A percentile compares a stretch with the other conserved stretches of the same genome.
These are phyloP conservation scores for Tanytarsus gracilentus DNA, from an alignment of 2,888 invertebrate species.

Conservation along the genomic window DNA sequence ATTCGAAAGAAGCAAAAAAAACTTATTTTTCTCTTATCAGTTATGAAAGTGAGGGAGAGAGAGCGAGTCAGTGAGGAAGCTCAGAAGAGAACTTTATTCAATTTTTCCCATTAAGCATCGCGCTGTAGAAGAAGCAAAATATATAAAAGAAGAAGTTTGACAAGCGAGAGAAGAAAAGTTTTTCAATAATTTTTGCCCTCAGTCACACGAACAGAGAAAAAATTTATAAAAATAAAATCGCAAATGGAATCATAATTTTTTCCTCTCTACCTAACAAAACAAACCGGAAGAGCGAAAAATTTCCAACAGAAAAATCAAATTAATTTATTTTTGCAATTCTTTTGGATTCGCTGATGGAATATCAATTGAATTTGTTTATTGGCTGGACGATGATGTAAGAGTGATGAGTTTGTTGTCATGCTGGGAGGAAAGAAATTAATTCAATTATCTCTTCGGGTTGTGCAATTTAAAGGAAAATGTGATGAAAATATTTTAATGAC, in stretches of 20 bases:
- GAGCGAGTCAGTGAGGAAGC: no score
- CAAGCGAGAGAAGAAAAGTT: neutral
- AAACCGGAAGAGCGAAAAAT: neutral
- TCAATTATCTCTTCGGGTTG: neutral
- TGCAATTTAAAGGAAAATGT: no score
- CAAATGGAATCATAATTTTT: constrained; percentile 10
- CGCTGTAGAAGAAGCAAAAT: neutral
- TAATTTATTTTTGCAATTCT: constrained; percentile 15
- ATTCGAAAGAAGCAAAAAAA: neutral
- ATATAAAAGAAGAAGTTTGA: neutral
- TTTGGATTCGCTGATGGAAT: no score
- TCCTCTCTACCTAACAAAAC: neutral
- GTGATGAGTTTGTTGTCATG: no score
- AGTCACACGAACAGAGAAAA: neutral
- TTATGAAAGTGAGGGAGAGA: no score
- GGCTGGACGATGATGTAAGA: no score
- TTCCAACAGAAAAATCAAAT: neutral
- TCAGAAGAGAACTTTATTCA: constrained; percentile 16
- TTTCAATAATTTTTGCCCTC: constrained; percentile 8
- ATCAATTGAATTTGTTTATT: constrained; percentile 10
- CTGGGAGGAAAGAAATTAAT: no score
- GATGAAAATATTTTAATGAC: no score
- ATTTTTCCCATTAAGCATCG: neutral
- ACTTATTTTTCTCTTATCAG: neutral
- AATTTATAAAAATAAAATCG: no score